A percentile compares a stretch with the other conserved stretches of the same genome.
Evolutionary conservation across 2,797 vertebrate genomes (phyloP).

Genomic region (Moxostoma hubbsi): DNA sequence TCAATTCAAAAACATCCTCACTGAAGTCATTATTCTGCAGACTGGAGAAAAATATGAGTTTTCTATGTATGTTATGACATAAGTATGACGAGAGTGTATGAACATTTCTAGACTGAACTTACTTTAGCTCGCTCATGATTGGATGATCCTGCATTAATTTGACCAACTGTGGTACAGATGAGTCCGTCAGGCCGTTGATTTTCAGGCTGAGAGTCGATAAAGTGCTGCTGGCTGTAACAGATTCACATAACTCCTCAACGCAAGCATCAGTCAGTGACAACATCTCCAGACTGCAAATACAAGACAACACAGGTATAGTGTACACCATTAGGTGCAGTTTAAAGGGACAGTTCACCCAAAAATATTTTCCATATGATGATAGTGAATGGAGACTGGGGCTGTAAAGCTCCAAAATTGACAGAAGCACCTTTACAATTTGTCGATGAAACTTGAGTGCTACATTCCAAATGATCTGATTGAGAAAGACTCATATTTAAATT

Average conservation of each 20-base stretch:
- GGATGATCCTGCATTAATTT: conserved; percentile 63
- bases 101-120: conserved; percentile 41
- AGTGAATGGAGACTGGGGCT: no score
- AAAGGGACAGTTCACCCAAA: no score
- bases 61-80: neutral
- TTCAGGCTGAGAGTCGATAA: conserved; percentile 82
- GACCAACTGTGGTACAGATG: conserved; percentile 67
- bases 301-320: neutral
- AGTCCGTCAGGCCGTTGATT: conserved; percentile 81
- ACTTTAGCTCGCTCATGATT: conserved; percentile 70
- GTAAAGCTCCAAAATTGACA: no score
- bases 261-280: conserved; percentile 73
- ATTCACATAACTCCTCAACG: conserved; percentile 72
- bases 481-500: no score
- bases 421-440: no score
- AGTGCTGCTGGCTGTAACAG: conserved; percentile 71
- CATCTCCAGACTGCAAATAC: conserved; percentile 81
- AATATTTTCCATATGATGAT: no score
- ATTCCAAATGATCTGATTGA: no score
- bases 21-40: conserved; percentile 74
- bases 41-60: conserved; percentile 59
- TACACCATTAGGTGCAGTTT: neutral
- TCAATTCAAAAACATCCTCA: conserved; percentile 68
- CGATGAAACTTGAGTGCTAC: no score
- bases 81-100: neutral